phyloP scores from a whole-genome alignment of 2,797 vertebrate genomes.

The Aeoliscus strigatus region DNA sequence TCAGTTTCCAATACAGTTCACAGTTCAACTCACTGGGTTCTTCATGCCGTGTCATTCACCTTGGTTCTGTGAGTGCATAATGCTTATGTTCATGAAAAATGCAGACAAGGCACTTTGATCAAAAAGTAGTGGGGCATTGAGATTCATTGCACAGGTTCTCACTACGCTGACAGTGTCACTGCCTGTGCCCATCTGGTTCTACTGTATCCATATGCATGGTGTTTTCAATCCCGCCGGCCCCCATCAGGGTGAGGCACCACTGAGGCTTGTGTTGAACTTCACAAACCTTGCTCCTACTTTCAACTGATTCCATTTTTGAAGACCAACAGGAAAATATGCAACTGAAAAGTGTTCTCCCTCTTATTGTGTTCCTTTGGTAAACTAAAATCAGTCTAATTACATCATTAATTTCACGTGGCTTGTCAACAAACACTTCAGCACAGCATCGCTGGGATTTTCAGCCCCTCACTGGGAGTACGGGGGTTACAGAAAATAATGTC shows the following conservation, averaged over 20 bases:
- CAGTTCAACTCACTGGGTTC: constrained; percentile 22
- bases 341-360: no score
- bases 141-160: constrained; percentile 57
- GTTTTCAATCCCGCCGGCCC: constrained; percentile 35
- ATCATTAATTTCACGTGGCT: no score
- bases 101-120: constrained; percentile 68
- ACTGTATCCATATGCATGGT: constrained; percentile 67
- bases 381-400: no score
- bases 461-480: no score
- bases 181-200: constrained; percentile 61
- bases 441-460: no score
- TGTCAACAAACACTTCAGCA: no score
- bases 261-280: constrained; percentile 24
- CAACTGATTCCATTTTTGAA: no score
- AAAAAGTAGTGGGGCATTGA: constrained; percentile 24
- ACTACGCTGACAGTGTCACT: constrained; percentile 60
- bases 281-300: no score
- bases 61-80: constrained; percentile 27
- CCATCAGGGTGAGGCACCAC: constrained; percentile 22
- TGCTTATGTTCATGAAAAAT: constrained; percentile 58
- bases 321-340: no score
- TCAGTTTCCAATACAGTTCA: constrained; percentile 16
- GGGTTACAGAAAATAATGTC: no score
- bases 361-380: no score
- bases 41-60: constrained; percentile 33